Percentiles rank a stretch among this genome's conserved stretches.
phyloP scores from a whole-genome alignment of 2,888 invertebrate genomes.

The Lumbricus terrestris region DNA sequence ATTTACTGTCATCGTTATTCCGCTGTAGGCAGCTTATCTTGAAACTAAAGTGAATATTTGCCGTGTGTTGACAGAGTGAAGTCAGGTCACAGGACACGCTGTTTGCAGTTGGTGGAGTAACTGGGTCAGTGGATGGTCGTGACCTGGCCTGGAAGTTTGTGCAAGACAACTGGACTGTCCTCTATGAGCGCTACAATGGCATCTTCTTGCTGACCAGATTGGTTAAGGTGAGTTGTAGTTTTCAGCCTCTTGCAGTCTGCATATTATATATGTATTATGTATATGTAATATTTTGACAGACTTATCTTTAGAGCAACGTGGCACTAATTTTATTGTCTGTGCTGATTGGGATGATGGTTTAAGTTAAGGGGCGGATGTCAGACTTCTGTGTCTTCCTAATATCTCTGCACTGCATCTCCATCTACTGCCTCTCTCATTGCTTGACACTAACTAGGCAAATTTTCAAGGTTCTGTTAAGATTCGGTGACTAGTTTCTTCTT shows the following conservation, averaged over 20 bases:
- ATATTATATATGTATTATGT: neutral
- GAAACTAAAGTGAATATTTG: neutral
- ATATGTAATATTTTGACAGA: too few species aligned
- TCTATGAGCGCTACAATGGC: slow-evolving; percentile 75
- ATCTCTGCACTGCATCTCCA: neutral
- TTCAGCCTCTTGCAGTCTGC: neutral
- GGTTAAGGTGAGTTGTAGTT: slow-evolving; percentile 65
- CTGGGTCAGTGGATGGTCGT: slow-evolving; percentile 76
- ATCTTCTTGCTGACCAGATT: slow-evolving; percentile 79
- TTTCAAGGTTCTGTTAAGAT: neutral
- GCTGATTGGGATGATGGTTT: neutral
- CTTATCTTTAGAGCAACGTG: neutral
- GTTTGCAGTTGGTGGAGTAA: slow-evolving; percentile 82
- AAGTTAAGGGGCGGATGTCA: neutral
- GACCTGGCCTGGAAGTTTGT: slow-evolving; percentile 88
- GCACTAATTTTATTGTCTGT: neutral
- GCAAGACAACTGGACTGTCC: slow-evolving; percentile 76
- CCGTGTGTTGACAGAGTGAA: slow-evolving; percentile 70
- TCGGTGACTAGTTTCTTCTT: neutral
- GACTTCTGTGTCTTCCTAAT: neutral
- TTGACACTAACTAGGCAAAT: neutral
- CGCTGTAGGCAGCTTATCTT: neutral
- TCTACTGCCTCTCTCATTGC: neutral
- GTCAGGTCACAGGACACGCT: slow-evolving; percentile 88
- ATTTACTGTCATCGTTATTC: neutral